phyloP scores from a whole-genome alignment of 2,797 vertebrate genomes.

The Fistularia tabacaria region DNA sequence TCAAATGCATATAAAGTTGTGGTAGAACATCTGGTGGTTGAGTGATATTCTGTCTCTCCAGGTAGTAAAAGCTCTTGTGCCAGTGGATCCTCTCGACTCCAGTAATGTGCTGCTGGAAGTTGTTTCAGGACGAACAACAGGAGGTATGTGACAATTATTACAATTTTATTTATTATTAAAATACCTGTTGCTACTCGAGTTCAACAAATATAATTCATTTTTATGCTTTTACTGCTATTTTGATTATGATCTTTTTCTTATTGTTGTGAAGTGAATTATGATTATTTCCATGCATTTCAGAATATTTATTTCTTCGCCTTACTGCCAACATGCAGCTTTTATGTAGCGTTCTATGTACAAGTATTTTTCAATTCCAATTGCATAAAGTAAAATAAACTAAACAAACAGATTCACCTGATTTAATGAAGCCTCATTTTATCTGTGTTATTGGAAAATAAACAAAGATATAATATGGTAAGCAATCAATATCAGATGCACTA shows the following conservation, averaged over 20 bases:
- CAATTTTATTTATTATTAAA: neutral
- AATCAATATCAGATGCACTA: no score
- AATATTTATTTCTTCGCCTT: neutral
- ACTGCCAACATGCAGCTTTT: no score
- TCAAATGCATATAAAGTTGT: neutral
- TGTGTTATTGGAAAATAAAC: neutral
- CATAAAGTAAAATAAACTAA: no score
- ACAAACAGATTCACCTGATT: no score
- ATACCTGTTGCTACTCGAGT: no score
- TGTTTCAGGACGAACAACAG: constrained; percentile 89
- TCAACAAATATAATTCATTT: neutral
- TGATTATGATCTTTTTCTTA: neutral
- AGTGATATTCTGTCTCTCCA: constrained; percentile 41
- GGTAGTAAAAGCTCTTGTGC: constrained; percentile 82
- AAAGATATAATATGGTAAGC: no score
- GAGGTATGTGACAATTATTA: constrained; percentile 74
- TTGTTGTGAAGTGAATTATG: no score
- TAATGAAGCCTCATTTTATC: neutral
- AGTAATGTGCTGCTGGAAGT: constrained; percentile 86
- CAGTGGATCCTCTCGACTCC: constrained; percentile 79
- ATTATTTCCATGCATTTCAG: neutral
- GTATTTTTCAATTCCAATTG: no score
- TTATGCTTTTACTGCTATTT: neutral
- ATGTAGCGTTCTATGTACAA: no score
- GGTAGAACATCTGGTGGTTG: neutral